A percentile compares a stretch with the other conserved stretches of the same genome.
Evolutionary conservation across 2,113 vertebrate genomes (phyloP).

Genomic region (Ophthalmolycus amberensis): DNA sequence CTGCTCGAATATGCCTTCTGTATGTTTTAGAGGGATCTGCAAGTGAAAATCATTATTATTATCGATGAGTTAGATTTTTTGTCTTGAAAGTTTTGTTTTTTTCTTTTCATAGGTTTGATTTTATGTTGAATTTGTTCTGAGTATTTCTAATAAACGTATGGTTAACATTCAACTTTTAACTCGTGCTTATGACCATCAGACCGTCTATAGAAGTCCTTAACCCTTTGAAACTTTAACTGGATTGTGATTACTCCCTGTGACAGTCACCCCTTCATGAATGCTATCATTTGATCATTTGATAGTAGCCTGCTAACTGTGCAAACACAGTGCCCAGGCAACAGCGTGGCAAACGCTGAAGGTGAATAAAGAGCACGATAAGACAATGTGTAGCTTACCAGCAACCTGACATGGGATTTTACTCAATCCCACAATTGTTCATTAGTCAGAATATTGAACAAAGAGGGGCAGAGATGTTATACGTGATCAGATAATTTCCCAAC

Average conservation of each 20-base stretch:
- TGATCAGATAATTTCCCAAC: neutral
- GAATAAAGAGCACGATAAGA: constrained; percentile 40
- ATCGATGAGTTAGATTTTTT: neutral
- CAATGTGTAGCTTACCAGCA: constrained; percentile 11
- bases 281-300: constrained; percentile 23
- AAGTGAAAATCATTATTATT: neutral
- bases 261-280: constrained; percentile 5
- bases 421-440: constrained; percentile 23
- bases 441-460: constrained; percentile 21
- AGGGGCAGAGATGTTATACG: neutral
- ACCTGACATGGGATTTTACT: constrained; percentile 14
- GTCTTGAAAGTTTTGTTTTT: neutral
- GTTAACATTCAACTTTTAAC: neutral
- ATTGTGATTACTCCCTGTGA: neutral
- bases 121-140: neutral
- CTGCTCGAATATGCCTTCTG: neutral
- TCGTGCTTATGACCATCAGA: neutral
- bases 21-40: neutral
- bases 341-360: constrained; percentile 5
- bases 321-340: constrained; percentile 35
- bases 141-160: neutral
- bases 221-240: neutral
- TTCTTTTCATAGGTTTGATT: neutral
- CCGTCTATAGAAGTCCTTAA: neutral
- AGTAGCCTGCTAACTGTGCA: constrained; percentile 18